Evolutionary conservation across 2,797 vertebrate species (phyloP), one percentile per base, ranked within the genome.

Genomic region (Gastrophryne carolinensis): DNA sequence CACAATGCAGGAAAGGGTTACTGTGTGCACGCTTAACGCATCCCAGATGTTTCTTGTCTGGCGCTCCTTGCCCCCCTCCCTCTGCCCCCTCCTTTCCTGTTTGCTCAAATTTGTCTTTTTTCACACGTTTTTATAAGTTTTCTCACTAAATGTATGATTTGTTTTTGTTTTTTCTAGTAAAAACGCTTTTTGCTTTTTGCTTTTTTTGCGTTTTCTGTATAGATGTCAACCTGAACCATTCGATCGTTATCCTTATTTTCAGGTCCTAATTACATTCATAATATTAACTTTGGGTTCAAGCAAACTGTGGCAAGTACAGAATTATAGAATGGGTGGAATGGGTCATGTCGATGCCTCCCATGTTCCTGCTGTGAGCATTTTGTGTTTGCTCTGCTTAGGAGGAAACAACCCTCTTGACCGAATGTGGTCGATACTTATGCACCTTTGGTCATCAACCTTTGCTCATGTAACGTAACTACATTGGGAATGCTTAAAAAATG

Each of bases 11-110:
- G 53, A 57, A 72, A 57, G 57, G 63, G 67, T 73, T 71, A 62
- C 57, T 32, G 26, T 61, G 41, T 5, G 6, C 61, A 24, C 39
- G 52, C 17, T 30, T 73, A 79, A 62, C 24, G 2, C 26, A 47
- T 61, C 47, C 62, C 76, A 79, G 77, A 71, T 79, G 39, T 79
- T 79, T 61, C 30, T n/a, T 62, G 71, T 79, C 71, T 73, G 47
- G 30, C 19, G 52, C 41, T 65, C 21, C 58, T 17, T 44, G 15
- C n/a, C 32, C 66, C 37, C 54, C 49, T 2, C 47, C 34, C 19
- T 49, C 11, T 3, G 17, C 41, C 56, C 52, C 61, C 32, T 39
- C 26, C 24, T 75, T 67, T 73, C 64, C 54, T 60, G 72, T 64
- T 68, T 64, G 72, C 44, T 56, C 47, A 61, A 32, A 34, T 30